phyloP scores from a whole-genome alignment of 37 sponge, comb jelly and placozoan genomes.

The Spongilla lacustris region DNA sequence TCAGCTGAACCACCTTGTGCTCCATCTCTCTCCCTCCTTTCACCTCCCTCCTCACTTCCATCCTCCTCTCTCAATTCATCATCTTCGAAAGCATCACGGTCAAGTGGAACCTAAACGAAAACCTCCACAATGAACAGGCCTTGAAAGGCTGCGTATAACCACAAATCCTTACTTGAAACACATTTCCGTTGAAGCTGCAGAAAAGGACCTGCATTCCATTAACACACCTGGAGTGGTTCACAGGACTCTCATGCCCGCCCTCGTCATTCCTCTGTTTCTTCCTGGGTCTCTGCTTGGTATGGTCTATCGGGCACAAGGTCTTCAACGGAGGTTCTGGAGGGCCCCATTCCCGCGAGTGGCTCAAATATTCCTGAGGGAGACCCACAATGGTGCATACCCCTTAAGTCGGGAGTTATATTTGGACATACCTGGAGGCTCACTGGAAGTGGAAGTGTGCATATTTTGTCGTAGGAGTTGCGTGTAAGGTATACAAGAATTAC shows the following conservation, averaged over 20 bases:
- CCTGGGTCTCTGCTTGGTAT: neutral
- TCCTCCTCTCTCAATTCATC: slow-evolving; percentile 4
- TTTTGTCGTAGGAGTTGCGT: slow-evolving; percentile 34
- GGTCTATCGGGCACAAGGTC: slow-evolving; percentile 55
- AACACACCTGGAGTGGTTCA: neutral
- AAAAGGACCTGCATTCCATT: slow-evolving; percentile 36
- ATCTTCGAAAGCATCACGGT: slow-evolving; percentile 20
- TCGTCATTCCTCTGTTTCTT: neutral
- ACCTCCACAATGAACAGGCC: neutral
- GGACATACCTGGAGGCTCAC: slow-evolving; percentile 37
- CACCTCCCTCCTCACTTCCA: neutral
- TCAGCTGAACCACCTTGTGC: slow-evolving; percentile 10
- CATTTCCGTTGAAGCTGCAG: slow-evolving; percentile 59
- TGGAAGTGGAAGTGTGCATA: slow-evolving; percentile 59
- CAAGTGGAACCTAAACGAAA: slow-evolving; percentile 20
- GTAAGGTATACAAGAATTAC: slow-evolving; percentile 28
- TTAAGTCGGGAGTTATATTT: no score
- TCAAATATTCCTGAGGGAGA: slow-evolving; percentile 47
- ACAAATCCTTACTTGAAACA: slow-evolving; percentile 44
- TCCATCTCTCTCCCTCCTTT: neutral
- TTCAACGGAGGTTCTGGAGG: slow-evolving; percentile 16
- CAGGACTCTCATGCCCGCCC: neutral
- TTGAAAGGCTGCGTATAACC: neutral
- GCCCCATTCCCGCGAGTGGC: slow-evolving; percentile 39
- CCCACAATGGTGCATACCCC: no score